Evolutionary conservation across 2,797 vertebrate species (phyloP), one percentile per base, ranked within the genome.

Genomic region (Anguilla megastoma): DNA sequence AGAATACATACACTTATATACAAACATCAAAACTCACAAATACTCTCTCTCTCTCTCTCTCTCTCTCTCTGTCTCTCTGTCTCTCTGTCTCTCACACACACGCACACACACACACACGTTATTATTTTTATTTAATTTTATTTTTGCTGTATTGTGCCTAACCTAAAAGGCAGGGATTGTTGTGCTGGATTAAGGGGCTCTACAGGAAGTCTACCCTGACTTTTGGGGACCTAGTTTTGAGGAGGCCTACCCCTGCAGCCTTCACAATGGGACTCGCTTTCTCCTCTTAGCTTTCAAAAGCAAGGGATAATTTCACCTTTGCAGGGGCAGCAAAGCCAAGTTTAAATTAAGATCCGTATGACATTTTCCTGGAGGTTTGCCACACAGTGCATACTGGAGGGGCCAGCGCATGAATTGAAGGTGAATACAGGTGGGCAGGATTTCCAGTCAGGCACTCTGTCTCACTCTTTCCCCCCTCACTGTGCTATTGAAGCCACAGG

Each of bases 161-260:
- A 18, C 27, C 50, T 30, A 56, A 85, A 85, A 95, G 90, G 89
- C 92, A 91, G 92, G 89, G 91, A 94, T 94, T 94, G 94, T 93
- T 85, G 91, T 48, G 69, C 84, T 92, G 93, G 92, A 95, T 93
- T 95, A 94, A 93, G 91, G 88, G 91, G 91, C 93, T 1, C 93
- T 90, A 89, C 91, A 83, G 92, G 93, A 89, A 27, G 86, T 90
- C 69, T 7, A 87, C 87, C 89, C 85, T 2, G 87, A 92, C 91
- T 91, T 93, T 93, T 89, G 89, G 91, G 92, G 88, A 92, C 89
- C 90, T 88, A 89, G 90, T 93, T 94, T 86, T 94, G 90, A 94
- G 90, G 89, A 93, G 85, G 82, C 52, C 90, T 90, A 86, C 41
- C 93, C 92, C 91, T 86, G 87, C 91, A 88, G 88, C 88, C 84